Evolutionary conservation across 53 echinoderm and acorn worm species (phyloP), one percentile per base, ranked within the genome.

Genomic region (Holothuria leucospilota): DNA sequence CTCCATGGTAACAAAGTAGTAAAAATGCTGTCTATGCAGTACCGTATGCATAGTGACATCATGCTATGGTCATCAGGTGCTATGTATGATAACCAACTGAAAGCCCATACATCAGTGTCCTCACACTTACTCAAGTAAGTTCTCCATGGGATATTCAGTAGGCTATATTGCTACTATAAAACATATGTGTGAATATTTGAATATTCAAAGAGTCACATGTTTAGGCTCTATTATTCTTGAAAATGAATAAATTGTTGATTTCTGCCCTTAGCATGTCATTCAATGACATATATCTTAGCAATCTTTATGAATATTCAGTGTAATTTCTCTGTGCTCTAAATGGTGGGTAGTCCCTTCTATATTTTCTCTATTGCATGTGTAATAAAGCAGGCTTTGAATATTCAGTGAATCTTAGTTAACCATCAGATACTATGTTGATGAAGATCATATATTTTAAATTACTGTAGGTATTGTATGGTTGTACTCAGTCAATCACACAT

Each of bases 51-150:
- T 81, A 86, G 78, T 30, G 87, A 84, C 86, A 99, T 99, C 63
- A 99, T 99, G 99, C 52, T 53, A 60, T 99, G 99, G 99, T 86
- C 95, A 52, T 99, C 99, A 20, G 85, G 90, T n/a, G 92, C 92
- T 29, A 84, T 99, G 29, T 99, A 99, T 46, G 84, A 90, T 13
- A 81, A 87, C 5, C 92, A 82, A 56, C 90, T 99, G 21, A 69
- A 39, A 62, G 94, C 99, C 1, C 95, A 93, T 67, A 59, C 87
- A 25, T 89, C 99, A 4, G 99, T 95, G 13, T 82, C 94, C 9
- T 24, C 52, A 28, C 99, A 95, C 68, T 91, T 99, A 34, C 89
- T 99, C 2, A 92, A 79, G 91, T 89, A 81, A 71, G 91, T 53
- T 13, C 18, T 61, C 8, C 13, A 40, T 62, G 41, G 34, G 8